A percentile compares a stretch with the other conserved stretches of the same genome.
phyloP scores from a whole-genome alignment of 2,797 vertebrate species.

The Sebastiscus tertius region DNA sequence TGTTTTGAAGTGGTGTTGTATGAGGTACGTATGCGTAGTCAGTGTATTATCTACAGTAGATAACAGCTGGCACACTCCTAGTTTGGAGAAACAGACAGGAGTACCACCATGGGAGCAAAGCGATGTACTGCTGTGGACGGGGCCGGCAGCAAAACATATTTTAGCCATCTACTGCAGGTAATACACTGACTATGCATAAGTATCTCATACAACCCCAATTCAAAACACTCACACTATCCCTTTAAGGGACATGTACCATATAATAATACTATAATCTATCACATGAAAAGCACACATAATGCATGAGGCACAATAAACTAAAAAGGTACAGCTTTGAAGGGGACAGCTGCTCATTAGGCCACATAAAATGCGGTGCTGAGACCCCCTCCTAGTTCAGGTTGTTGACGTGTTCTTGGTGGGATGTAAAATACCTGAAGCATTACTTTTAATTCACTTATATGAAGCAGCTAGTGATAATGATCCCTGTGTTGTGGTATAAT shows the following conservation, averaged over 20 bases:
- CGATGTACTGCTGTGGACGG: not conserved
- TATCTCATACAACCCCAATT: too few species aligned
- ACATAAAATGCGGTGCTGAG: slow-evolving; percentile 28
- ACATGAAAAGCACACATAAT: slow-evolving; percentile 6
- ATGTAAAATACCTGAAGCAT: slow-evolving; percentile 23
- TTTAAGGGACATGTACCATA: not conserved
- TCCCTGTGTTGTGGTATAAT: slow-evolving; percentile 3
- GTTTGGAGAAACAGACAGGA: not conserved
- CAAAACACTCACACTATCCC: not conserved
- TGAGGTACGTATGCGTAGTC: not conserved
- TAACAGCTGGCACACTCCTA: not conserved
- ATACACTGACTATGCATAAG: too few species aligned
- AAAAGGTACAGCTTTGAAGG: slow-evolving; percentile 24
- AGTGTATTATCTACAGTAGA: not conserved
- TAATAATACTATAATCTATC: not conserved
- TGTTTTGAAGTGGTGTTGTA: not conserved
- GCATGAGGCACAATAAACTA: slow-evolving; percentile 14
- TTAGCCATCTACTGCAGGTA: too few species aligned
- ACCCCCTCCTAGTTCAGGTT: not conserved
- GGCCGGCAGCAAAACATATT: too few species aligned
- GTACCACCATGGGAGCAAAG: not conserved
- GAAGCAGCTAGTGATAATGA: not conserved
- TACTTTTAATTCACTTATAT: slow-evolving; percentile 20
- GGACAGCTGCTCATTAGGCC: slow-evolving; percentile 45
- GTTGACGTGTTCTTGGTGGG: not conserved